Base-by-base conservation (phyloP, 2,797 vertebrate genomes). In the Sebastes hopkinsi region DNA sequence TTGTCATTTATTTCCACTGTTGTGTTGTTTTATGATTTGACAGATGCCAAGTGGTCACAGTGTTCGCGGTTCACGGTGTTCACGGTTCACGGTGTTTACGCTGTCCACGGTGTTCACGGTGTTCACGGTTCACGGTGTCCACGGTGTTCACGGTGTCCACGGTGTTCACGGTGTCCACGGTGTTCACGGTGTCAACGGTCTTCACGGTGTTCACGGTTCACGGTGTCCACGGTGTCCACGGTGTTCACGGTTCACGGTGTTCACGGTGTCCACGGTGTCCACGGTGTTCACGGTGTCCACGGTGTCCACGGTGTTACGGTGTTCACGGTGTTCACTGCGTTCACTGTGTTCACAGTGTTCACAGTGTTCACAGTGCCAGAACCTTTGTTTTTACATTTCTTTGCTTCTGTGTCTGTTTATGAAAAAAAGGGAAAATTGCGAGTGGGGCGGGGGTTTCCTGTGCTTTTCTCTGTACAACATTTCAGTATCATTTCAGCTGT, bases 291-390 rank as follows among this genome's bases (percentile, higher is more conserved):
- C 10, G 34, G 34, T 36, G 34, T 36, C 1, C 34, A 36, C 32
- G 3, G 32, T 10, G 32, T 32, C 0, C 32, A 32, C 9, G 32
- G 32, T 32, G 32, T 34, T 10, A 10, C 34, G 4, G 36, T 13
- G 13, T 38, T 2, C 36, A 13, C 12, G 2, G 36, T 2, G 36
- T 38, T 14, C 34, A 5, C 34, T 1, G 34, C 0, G 34, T 36
- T 2, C 12, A 13, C 36, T 0, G 32, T 1, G 32, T 34, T 11
- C 10, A 11, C 32, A 0, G 36, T 5, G 36, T 38, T 38, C 36
- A 38, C 36, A 38, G 36, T 84, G 88, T 83, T 93, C 84, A 82
- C 89, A 81, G 90, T 95, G 92, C 92, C 89, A 91, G 85, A 87
- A 71, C 11, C 68, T 80, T 73, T 83, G 34, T 83, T 86, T 82